phyloP scores from a whole-genome alignment of 2,113 vertebrate species.

The Nothoprocta pentlandii region DNA sequence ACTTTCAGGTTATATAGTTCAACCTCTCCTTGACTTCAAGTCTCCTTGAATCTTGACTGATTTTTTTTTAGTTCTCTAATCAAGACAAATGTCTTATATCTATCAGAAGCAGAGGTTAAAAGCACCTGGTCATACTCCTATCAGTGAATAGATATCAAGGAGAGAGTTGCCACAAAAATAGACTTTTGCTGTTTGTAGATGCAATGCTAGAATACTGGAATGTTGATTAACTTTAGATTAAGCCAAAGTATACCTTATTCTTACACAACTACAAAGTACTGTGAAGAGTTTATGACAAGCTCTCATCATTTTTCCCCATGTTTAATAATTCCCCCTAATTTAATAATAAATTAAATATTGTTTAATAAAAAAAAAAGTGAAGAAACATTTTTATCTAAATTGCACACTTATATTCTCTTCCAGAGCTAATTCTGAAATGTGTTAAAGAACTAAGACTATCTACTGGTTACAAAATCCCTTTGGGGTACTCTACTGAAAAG shows the following conservation, averaged over 20 bases:
- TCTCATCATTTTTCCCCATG: not conserved
- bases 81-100: not conserved
- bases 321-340: not conserved
- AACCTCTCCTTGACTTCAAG: not conserved
- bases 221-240: not conserved
- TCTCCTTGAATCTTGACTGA: not conserved
- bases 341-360: constrained; percentile 62
- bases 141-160: not conserved
- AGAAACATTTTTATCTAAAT: constrained; percentile 29
- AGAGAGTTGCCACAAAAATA: not conserved
- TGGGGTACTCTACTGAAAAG: constrained; percentile 46
- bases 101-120: not conserved
- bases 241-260: not conserved
- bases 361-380: constrained; percentile 24
- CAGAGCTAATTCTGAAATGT: constrained; percentile 17
- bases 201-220: not conserved
- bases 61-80: not conserved
- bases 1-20: not conserved
- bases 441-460: constrained; percentile 11
- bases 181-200: not conserved
- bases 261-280: not conserved
- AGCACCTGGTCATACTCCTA: not conserved
- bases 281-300: not conserved
- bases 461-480: constrained; percentile 44
- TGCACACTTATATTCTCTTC: constrained; percentile 35